Percentiles rank a stretch among this genome's conserved stretches.
These are phyloP conservation scores for Phasia obesa DNA, from an alignment of 2,888 invertebrate species.

Conservation along the genomic window DNA sequence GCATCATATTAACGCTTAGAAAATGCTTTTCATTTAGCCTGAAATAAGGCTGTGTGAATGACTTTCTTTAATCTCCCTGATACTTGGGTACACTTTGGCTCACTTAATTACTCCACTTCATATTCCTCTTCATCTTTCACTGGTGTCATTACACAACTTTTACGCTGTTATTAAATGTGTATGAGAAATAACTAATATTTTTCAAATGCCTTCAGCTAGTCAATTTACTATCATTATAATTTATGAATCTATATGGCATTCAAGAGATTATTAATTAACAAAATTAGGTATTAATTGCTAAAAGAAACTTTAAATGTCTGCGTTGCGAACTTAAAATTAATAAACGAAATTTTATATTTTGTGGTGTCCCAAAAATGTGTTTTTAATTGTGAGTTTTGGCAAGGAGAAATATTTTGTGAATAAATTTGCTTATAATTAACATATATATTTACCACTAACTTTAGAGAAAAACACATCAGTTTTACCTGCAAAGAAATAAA, in stretches of 20 bases:
- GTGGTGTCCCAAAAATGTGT: too few species aligned
- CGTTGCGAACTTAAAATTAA: not conserved
- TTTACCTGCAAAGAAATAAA: too few species aligned
- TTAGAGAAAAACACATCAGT: too few species aligned
- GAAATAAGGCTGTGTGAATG: conserved; percentile 19
- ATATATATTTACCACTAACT: too few species aligned
- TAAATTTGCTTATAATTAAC: too few species aligned
- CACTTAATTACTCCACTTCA: conserved; percentile 23
- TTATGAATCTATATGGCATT: conserved; percentile 28
- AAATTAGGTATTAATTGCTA: conserved; percentile 66
- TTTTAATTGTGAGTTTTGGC: too few species aligned
- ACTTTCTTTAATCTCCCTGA: conserved; percentile 30
- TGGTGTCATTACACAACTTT: conserved; percentile 14
- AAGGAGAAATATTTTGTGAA: too few species aligned
- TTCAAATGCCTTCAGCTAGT: conserved; percentile 18
- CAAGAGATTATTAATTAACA: conserved; percentile 64
- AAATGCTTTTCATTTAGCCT: conserved; percentile 16
- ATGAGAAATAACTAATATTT: conserved; percentile 29
- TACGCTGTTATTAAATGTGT: conserved; percentile 8
- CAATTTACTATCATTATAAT: conserved; percentile 26
- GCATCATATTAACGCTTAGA: conserved; percentile 23
- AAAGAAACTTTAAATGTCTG: not conserved
- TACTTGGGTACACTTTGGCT: conserved; percentile 3
- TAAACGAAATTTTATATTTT: not conserved
- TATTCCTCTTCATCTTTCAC: not conserved